Conservation (phyloP, 1,140 invertebrate species). For the Leguminivora glycinivorella region DNA sequence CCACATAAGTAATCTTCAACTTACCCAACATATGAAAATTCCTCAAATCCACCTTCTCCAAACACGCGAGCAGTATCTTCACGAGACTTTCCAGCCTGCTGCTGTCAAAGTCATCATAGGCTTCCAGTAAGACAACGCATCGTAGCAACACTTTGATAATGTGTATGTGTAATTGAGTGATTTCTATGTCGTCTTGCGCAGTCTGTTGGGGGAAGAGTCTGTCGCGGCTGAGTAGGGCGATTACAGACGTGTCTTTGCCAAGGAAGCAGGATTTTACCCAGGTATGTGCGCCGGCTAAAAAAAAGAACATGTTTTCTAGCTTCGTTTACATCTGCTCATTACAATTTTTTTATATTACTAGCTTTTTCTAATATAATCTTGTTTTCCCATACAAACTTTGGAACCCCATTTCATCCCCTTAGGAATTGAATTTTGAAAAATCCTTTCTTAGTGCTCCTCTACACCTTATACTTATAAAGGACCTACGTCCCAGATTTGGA, state of each 20-base stretch:
- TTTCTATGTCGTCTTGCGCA: slow-evolving; percentile 55
- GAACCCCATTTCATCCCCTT: too few species aligned
- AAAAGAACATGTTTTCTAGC: slow-evolving; percentile 9
- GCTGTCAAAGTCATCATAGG: slow-evolving; percentile 48
- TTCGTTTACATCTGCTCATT: too few species aligned
- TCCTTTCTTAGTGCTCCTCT: too few species aligned
- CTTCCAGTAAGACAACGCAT: slow-evolving; percentile 51
- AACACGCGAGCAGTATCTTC: slow-evolving; percentile 64
- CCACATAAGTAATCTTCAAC: slow-evolving; percentile 35
- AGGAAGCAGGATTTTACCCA: slow-evolving; percentile 66
- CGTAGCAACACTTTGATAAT: slow-evolving; percentile 62
- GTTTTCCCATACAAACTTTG: too few species aligned
- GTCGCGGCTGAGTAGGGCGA: slow-evolving; percentile 57
- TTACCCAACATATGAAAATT: slow-evolving; percentile 76
- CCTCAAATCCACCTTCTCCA: slow-evolving; percentile 67
- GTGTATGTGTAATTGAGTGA: slow-evolving; percentile 61
- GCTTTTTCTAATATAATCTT: too few species aligned
- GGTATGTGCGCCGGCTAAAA: slow-evolving; percentile 45
- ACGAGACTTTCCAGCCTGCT: slow-evolving; percentile 61
- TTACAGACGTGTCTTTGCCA: slow-evolving; percentile 54
- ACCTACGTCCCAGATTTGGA: too few species aligned
- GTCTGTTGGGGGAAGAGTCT: slow-evolving; percentile 60
- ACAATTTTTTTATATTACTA: too few species aligned
- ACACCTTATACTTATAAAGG: too few species aligned
- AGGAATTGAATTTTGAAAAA: too few species aligned